Conservation (phyloP, 2,113 vertebrate species). For the Seriola aureovittata region DNA sequence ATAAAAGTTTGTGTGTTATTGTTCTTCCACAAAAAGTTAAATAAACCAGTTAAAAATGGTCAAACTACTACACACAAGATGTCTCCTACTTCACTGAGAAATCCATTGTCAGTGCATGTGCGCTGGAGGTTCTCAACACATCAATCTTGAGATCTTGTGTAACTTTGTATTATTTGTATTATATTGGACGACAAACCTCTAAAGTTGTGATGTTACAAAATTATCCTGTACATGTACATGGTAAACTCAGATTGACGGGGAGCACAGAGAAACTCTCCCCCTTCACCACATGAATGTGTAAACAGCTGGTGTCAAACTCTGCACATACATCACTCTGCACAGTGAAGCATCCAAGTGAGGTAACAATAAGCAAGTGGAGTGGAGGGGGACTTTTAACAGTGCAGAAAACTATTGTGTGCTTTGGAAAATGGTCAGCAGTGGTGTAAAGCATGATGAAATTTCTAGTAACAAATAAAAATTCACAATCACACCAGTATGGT, state of each 20-base stretch:
- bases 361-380: neutral
- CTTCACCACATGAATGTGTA: neutral
- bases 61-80: too few relatives aligned
- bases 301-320: neutral
- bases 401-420: conserved; percentile 1
- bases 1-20: too few relatives aligned
- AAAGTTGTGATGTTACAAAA: neutral
- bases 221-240: neutral
- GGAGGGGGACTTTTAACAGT: neutral
- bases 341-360: neutral
- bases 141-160: neutral
- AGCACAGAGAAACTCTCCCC: too few relatives aligned
- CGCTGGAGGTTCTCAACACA: neutral
- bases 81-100: neutral
- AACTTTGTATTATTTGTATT: neutral
- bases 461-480: neutral
- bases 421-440: conserved; percentile 15
- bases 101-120: too few relatives aligned
- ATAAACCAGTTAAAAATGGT: too few relatives aligned
- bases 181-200: neutral
- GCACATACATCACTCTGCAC: neutral
- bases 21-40: too few relatives aligned
- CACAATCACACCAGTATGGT: neutral
- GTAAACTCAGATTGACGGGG: neutral
- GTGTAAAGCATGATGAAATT: neutral